Evolutionary conservation across 2,113 vertebrate species (phyloP).

Genomic region (Capricornis sumatraensis): DNA sequence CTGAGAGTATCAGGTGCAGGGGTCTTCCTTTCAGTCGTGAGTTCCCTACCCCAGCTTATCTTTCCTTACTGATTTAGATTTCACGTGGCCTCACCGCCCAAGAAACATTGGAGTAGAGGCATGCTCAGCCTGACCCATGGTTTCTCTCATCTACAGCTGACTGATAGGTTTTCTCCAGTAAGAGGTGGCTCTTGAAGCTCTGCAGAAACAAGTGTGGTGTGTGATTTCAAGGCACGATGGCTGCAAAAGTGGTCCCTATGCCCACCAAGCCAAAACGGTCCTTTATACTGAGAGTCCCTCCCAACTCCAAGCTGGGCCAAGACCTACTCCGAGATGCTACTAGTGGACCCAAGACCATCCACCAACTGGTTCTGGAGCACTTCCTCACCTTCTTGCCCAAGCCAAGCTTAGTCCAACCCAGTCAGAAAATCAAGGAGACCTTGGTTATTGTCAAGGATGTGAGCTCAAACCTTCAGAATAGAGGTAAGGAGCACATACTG

Average conservation of each 20-base stretch:
- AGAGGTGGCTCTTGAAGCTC: neutral
- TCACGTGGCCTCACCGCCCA: neutral
- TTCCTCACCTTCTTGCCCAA: slow-evolving; percentile 66
- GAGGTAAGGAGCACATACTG: slow-evolving; percentile 40
- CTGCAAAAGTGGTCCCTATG: slow-evolving; percentile 55
- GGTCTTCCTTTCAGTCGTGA: neutral
- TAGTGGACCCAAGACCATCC: slow-evolving; percentile 55
- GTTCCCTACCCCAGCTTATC: neutral
- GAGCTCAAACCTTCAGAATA: slow-evolving; percentile 40
- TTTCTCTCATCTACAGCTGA: slow-evolving; percentile 45
- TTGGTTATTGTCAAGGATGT: slow-evolving; percentile 56
- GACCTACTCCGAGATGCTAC: slow-evolving; percentile 44
- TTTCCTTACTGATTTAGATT: neutral
- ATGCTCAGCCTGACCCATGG: neutral
- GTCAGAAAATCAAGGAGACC: slow-evolving; percentile 49
- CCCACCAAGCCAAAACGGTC: slow-evolving; percentile 47
- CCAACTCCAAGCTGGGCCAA: slow-evolving; percentile 52
- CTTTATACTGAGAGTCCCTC: slow-evolving; percentile 61
- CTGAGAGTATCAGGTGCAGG: neutral
- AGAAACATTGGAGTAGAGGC: neutral
- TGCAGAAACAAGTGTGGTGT: neutral
- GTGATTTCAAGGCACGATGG: slow-evolving; percentile 39
- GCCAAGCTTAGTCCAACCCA: neutral
- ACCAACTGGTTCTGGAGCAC: slow-evolving; percentile 68
- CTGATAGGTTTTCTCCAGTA: neutral